phyloP scores from a whole-genome alignment of 2,113 vertebrate species.

The Antechinus flavipes region DNA sequence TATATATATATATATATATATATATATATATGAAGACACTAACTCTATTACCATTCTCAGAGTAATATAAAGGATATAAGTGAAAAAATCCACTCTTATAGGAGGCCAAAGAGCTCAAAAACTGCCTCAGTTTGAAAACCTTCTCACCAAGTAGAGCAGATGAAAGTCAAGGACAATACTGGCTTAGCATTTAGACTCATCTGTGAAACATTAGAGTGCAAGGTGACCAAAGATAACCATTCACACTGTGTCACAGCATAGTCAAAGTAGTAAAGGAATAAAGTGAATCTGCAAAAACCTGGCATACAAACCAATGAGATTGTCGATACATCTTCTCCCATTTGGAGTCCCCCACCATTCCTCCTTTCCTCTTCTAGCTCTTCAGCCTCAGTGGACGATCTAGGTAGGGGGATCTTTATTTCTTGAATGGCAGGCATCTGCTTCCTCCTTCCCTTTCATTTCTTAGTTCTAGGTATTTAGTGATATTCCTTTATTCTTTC shows the following conservation, averaged over 20 bases:
- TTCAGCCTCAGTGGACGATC: not conserved
- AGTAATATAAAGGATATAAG: not conserved
- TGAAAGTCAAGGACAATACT: not conserved
- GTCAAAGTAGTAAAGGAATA: not conserved
- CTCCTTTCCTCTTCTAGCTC: not conserved
- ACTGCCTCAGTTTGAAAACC: not conserved
- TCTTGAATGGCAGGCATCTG: not conserved
- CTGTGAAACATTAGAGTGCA: not conserved
- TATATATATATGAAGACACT: not conserved
- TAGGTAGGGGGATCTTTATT: not conserved
- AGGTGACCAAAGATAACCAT: not conserved
- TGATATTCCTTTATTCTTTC: not conserved
- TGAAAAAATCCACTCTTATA: not conserved
- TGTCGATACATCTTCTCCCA: not conserved
- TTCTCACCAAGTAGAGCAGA: not conserved
- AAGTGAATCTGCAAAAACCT: not conserved
- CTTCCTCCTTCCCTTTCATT: not conserved
- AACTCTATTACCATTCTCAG: not conserved
- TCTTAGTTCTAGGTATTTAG: not conserved
- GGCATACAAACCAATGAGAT: fast-evolving
- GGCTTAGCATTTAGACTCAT: not conserved
- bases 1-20: not conserved
- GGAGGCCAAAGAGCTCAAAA: not conserved
- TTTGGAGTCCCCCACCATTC: not conserved
- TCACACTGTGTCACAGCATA: not conserved